Percentiles rank a stretch among this genome's conserved stretches.
Evolutionary conservation across 2,888 invertebrate genomes (phyloP).

Genomic region (Phyllotreta striolata): DNA sequence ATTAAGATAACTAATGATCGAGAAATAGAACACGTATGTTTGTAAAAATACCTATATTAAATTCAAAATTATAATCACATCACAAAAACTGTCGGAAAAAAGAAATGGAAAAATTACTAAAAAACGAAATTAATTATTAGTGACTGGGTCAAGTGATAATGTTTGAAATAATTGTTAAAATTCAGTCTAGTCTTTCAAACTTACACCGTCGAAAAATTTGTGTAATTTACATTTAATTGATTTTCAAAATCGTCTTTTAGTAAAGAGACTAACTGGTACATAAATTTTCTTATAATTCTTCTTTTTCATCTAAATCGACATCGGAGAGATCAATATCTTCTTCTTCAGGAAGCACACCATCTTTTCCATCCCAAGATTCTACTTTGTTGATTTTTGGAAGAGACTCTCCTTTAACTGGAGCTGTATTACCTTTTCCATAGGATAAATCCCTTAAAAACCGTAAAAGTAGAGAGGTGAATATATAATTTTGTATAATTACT

Average conservation of each 20-base stretch:
- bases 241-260: constrained; percentile 5
- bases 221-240: too few relatives aligned
- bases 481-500: constrained; percentile 16
- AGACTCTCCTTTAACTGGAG: constrained; percentile 82
- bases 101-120: constrained; percentile 3
- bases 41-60: constrained; percentile 14
- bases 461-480: constrained; percentile 3
- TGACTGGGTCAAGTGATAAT: background rate
- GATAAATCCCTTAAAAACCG: constrained; percentile 74
- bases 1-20: background rate
- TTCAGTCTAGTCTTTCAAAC: too few relatives aligned
- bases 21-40: background rate
- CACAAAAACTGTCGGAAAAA: constrained; percentile 6
- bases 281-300: constrained; percentile 70
- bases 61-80: constrained; percentile 11
- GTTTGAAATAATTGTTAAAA: too few relatives aligned
- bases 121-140: background rate
- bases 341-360: constrained; percentile 83
- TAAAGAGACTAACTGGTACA: background rate
- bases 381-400: constrained; percentile 75
- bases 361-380: constrained; percentile 94
- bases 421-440: constrained; percentile 91
- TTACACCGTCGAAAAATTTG: too few relatives aligned
- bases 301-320: constrained; percentile 82
- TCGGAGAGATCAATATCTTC: constrained; percentile 94